Evolutionary conservation across 2,113 vertebrate genomes (phyloP).

Genomic region (Ginglymostoma cirratum): DNA sequence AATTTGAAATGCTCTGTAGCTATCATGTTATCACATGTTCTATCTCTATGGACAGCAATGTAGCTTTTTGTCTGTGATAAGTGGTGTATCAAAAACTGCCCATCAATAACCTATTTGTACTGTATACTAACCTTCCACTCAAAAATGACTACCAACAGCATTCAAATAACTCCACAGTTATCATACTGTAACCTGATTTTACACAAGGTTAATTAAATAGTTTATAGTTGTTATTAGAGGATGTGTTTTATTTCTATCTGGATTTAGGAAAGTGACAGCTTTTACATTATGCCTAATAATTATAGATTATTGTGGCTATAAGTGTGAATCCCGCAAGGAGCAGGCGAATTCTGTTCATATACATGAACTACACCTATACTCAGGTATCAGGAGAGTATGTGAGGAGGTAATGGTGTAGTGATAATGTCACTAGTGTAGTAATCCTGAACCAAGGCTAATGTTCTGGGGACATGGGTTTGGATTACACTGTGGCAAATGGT

Average conservation of each 20-base stretch:
- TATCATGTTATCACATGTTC: conserved; percentile 17
- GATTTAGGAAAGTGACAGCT: neutral
- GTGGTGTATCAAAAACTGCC: neutral
- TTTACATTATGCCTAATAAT: neutral
- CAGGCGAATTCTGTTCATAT: neutral
- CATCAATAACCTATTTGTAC: neutral
- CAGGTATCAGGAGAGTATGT: too few species aligned
- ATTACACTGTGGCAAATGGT: too few species aligned
- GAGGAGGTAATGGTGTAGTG: too few species aligned
- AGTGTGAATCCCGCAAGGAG: neutral
- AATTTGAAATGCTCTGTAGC: neutral
- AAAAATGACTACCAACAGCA: neutral
- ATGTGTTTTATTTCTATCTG: neutral
- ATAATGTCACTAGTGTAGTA: too few species aligned
- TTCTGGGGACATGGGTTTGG: too few species aligned
- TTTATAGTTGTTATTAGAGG: neutral
- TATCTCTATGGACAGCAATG: neutral
- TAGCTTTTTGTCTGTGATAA: neutral
- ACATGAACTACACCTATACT: neutral
- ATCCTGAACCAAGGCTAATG: too few species aligned
- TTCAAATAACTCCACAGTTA: neutral
- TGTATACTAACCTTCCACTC: neutral
- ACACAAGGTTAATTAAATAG: neutral
- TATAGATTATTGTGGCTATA: neutral
- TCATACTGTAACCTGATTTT: neutral